A percentile compares a stretch with the other conserved stretches of the same genome.
Evolutionary conservation across 2,113 vertebrate genomes (phyloP).

Genomic region (Dasyprocta punctata): DNA sequence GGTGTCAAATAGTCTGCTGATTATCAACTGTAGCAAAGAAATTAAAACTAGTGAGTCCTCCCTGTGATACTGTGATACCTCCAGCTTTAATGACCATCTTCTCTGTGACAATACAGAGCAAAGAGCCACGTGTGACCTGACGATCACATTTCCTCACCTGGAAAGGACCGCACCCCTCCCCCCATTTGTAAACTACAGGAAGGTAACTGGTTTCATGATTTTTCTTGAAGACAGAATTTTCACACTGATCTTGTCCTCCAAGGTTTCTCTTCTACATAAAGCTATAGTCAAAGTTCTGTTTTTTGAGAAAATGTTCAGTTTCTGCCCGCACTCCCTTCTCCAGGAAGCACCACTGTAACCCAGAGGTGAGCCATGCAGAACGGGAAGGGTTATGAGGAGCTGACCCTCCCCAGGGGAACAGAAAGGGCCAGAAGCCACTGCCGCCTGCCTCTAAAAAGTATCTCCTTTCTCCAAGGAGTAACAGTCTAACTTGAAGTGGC

Average conservation of each 20-base stretch:
- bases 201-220: background rate
- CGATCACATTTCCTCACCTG: background rate
- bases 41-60: background rate
- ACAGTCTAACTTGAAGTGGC: background rate
- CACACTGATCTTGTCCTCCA: background rate
- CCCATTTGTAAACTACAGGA: background rate
- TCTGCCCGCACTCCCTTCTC: background rate
- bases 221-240: constrained; percentile 25
- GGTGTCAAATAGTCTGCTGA: background rate
- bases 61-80: background rate
- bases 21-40: background rate
- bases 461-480: background rate
- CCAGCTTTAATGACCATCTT: background rate
- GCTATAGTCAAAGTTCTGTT: background rate
- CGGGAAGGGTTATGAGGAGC: background rate
- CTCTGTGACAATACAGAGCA: background rate
- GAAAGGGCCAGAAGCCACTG: background rate
- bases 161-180: background rate
- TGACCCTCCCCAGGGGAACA: background rate
- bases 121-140: background rate
- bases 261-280: background rate
- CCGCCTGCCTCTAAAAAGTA: background rate
- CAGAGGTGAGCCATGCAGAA: background rate
- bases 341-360: background rate
- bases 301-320: background rate